A percentile compares a stretch with the other conserved stretches of the same genome.
Conservation (phyloP, 2,113 vertebrate species). For the Sinocyclocheilus anophthalmus region DNA sequence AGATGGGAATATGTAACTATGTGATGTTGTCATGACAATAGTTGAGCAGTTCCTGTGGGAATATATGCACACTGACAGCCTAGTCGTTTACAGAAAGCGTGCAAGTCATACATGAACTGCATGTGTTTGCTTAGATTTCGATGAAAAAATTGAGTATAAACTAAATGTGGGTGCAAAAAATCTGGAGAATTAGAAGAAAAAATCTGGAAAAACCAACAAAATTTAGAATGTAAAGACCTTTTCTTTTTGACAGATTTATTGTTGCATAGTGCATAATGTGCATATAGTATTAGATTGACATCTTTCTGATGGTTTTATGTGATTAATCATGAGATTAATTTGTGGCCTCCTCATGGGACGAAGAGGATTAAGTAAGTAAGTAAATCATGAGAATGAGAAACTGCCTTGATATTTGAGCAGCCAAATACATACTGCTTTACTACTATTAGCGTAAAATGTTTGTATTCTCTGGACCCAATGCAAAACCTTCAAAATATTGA, state of each 20-base stretch:
- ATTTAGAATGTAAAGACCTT: neutral
- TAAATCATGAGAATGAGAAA: neutral
- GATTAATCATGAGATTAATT: no score
- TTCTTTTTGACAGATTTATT: neutral
- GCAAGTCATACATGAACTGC: neutral
- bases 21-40: slow-evolving; percentile 41
- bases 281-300: neutral
- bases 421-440: neutral
- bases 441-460: neutral
- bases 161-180: neutral
- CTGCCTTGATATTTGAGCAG: neutral
- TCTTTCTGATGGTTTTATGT: neutral
- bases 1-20: slow-evolving; percentile 34
- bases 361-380: no score
- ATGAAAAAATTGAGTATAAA: neutral
- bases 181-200: neutral
- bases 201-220: neutral
- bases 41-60: slow-evolving; percentile 14
- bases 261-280: neutral
- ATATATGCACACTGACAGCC: slow-evolving; percentile 15
- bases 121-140: neutral
- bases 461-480: neutral
- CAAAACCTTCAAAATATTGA: neutral
- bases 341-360: no score
- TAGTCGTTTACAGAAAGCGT: neutral